Base-by-base conservation (phyloP, 2,113 vertebrate genomes). In the Bolborhynchus lineola region DNA sequence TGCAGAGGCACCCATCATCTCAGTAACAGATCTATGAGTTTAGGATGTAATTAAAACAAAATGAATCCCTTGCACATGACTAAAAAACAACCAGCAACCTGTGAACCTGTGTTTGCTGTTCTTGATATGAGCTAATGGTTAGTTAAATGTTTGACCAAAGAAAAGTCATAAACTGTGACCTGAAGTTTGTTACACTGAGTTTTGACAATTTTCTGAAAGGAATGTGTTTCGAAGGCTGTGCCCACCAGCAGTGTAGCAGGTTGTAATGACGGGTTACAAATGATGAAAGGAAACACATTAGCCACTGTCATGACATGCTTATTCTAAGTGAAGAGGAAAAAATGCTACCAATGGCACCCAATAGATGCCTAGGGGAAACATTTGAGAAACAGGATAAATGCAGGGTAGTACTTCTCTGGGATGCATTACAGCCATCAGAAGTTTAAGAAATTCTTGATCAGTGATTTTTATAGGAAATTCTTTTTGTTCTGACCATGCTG, bases 361-460 rank as follows among this genome's bases (percentile, higher is more conserved):
- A 24, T 23, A 89, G 16, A 50, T n/a, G 25, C 12, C 25, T 25
- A 31, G 9, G 57, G 33, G 50, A 71, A 37, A 59, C 31, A 29
- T 28, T 62, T 0, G 0, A 78, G 41, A 53, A 92, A 26, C 33
- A 62, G 35, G 5, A 0, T 53, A 59, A 60, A 6, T 24, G 9
- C 26, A 67, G 26, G 21, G 26, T 65, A 55, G 4, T 59, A 47
- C 33, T 88, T 82, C 28, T 24, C 55, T 68, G 13, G 21, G 17
- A 42, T 59, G 6, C 16, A 33, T 92, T 79, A 5, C 55, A 71
- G 31, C 16, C 14, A 28, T 39, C 37, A 49, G 1, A 31, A 88
- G 4, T 70, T 85, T 24, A 52, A 79, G 26, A 78, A 65, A 63
- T 70, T 91, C 26, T 79, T 63, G 10, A 63, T 6, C 2, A 41